Evolutionary conservation across 2,888 invertebrate species (phyloP).

Genomic region (Atrina japonica): DNA sequence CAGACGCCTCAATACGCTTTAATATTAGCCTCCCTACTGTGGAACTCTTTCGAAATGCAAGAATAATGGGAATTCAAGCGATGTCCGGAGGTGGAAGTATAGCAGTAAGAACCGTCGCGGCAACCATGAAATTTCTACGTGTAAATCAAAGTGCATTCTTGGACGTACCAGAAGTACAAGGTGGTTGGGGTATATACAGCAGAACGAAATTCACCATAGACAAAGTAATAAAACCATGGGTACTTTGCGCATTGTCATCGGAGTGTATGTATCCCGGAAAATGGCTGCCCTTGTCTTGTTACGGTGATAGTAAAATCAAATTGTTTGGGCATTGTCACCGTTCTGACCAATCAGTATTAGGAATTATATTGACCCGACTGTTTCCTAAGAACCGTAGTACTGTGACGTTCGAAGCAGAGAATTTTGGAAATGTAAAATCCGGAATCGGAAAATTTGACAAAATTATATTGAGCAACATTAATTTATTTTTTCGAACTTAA

Average conservation of each 20-base stretch:
- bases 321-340: background rate
- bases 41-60: background rate
- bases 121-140: background rate
- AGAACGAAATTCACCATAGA: slow-evolving; percentile 1
- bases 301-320: too few species aligned
- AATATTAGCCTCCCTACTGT: background rate
- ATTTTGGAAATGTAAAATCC: background rate
- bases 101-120: background rate
- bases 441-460: too few species aligned
- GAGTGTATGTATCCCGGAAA: slow-evolving; percentile 13
- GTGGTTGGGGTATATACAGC: background rate
- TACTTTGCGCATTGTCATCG: slow-evolving; percentile 6
- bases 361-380: slow-evolving; percentile 4
- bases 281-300: background rate
- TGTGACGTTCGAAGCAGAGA: background rate
- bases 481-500: too few species aligned
- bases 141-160: slow-evolving; percentile 7
- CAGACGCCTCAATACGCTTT: slow-evolving; percentile 25
- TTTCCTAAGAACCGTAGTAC: background rate
- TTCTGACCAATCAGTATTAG: slow-evolving; percentile 9
- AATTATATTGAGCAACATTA: too few species aligned
- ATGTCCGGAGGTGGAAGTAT: background rate
- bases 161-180: background rate
- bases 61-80: background rate
- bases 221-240: background rate